Evolutionary conservation across 2,113 vertebrate species (phyloP).

Genomic region (Pelvicachromis taeniatus): DNA sequence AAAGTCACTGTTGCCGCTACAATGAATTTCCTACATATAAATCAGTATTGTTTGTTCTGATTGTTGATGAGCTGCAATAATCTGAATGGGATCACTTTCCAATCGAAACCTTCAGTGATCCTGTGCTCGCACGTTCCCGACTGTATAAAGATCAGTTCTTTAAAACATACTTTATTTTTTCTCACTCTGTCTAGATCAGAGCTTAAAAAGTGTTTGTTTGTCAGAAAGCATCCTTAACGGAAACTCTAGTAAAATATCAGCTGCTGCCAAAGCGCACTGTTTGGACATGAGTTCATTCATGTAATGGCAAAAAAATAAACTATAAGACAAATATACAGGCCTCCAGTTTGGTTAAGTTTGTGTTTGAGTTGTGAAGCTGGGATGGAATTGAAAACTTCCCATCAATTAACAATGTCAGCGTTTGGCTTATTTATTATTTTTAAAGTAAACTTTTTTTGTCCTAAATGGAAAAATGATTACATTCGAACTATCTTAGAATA

Average conservation of each 20-base stretch:
- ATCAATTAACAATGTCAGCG: neutral
- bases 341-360: constrained; percentile 10
- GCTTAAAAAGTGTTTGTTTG: constrained; percentile 31
- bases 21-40: neutral
- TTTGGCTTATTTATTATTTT: neutral
- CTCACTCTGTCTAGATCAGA: neutral
- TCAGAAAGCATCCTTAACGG: constrained; percentile 47
- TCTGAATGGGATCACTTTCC: neutral
- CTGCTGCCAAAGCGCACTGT: constrained; percentile 4
- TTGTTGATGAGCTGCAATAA: neutral
- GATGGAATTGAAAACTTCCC: constrained; percentile 3
- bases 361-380: constrained; percentile 3
- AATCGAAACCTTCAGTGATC: neutral
- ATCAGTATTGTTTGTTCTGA: neutral
- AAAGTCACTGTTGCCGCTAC: neutral
- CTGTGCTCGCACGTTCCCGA: neutral
- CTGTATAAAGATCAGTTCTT: neutral
- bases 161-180: neutral
- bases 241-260: constrained; percentile 26
- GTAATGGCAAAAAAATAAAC: constrained; percentile 42
- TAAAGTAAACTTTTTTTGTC: neutral
- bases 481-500: neutral
- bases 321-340: constrained; percentile 47
- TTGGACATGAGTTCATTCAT: constrained; percentile 40
- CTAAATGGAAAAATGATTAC: neutral